Evolutionary conservation across 2,113 vertebrate species (phyloP), one percentile per base, ranked within the genome.

Genomic region (Phalacrocorax brasilianus): DNA sequence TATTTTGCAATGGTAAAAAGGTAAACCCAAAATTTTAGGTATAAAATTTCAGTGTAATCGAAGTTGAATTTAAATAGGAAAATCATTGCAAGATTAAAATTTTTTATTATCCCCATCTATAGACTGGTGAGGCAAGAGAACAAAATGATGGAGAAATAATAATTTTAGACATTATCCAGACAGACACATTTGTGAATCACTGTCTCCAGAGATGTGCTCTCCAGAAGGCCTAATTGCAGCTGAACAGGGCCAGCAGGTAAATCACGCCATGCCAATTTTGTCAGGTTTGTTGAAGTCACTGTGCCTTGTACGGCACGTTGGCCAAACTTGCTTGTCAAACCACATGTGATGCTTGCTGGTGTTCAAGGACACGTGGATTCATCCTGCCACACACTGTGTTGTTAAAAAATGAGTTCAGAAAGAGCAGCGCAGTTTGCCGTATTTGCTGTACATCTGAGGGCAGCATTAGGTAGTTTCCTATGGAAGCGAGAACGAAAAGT

Each of bases 241-340:
- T 79, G 63, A 44, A 5, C 14, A 38, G 56, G 59, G 33, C 35
- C 66, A 70, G 75, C 80, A 53, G 75, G 56, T 70, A 11, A 6
- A 52, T 78, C 10, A 6, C 66, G 61, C 33, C 62, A 38, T 23
- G 47, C 30, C 40, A 38, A 3, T 44, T 49, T 28, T 24, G 45
- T 24, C n/a, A 19, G 33, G 20, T 68, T 27, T 86, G 75, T 45
- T 68, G n/a, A 47, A 72, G 21, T 55, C 13, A 1, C 27, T 23
- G 28, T 74, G 67, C 27, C 42, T 14, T 2, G 2, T 8, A 9
- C 9, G 22, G 8, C 47, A 11, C 0, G 0, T 28, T 9, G 12
- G 23, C 56, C 67, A 40, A 2, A 33, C 14, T 42, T 45, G n/a
- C 8, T 40, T 2, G 2, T 53, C 4, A 0, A 73, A 58, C 47